Conservation (phyloP, 2,797 vertebrate species). For the Phalanger gymnotis region DNA sequence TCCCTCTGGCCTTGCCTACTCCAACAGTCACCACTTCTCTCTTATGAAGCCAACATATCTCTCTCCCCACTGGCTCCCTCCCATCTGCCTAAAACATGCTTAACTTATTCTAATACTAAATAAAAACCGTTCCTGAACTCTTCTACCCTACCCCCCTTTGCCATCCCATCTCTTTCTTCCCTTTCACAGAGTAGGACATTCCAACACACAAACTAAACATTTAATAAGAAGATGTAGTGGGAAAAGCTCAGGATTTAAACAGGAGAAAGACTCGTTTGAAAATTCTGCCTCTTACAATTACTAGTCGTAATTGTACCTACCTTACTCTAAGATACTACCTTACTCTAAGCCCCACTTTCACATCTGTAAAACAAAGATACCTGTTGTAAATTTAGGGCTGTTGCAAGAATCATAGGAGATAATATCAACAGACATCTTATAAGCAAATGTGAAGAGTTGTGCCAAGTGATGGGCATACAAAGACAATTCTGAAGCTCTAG, state of each 20-base stretch:
- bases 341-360: too few species aligned
- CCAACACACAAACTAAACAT: not conserved
- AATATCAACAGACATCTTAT: too few species aligned
- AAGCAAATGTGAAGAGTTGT: too few species aligned
- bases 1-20: not conserved
- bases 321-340: not conserved
- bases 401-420: too few species aligned
- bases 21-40: too few species aligned
- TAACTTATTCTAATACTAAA: not conserved
- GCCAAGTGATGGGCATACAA: too few species aligned
- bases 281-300: not conserved
- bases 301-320: not conserved
- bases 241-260: not conserved
- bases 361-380: too few species aligned
- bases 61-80: too few species aligned
- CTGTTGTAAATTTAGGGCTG: too few species aligned
- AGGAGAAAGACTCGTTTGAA: not conserved
- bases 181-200: not conserved
- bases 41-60: too few species aligned
- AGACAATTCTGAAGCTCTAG: too few species aligned
- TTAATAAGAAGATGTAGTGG: not conserved
- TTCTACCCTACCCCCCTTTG: not conserved
- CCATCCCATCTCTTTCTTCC: not conserved
- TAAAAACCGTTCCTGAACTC: conserved; percentile 14
- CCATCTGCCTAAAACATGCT: not conserved